phyloP scores from a whole-genome alignment of 1,140 invertebrate species.

The Oreohelix idahoensis region DNA sequence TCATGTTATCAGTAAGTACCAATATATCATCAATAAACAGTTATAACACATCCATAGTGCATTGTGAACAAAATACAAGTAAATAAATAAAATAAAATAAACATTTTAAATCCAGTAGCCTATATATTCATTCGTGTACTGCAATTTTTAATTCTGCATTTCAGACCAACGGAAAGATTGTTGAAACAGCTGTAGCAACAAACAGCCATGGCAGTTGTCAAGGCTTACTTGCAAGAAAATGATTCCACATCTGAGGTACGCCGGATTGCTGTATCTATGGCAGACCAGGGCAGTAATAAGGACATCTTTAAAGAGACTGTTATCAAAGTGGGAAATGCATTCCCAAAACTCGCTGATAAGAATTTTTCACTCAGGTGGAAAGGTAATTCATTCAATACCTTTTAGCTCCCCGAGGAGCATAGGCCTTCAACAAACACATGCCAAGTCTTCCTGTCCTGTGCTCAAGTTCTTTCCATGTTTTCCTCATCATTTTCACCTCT shows the following conservation, averaged over 20 bases:
- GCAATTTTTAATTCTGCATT: too few relatives aligned
- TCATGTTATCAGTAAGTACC: too few relatives aligned
- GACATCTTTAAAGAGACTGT: conserved; percentile 10
- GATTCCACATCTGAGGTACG: not conserved
- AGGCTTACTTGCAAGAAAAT: conserved; percentile 12
- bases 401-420: too few relatives aligned
- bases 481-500: too few relatives aligned
- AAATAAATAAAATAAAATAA: too few relatives aligned
- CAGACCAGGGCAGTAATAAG: not conserved
- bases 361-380: conserved; percentile 6
- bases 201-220: conserved; percentile 13
- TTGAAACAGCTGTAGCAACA: not conserved
- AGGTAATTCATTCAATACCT: conserved; percentile 13
- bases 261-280: not conserved
- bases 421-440: too few relatives aligned
- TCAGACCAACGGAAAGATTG: not conserved
- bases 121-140: not conserved
- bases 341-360: conserved; percentile 17
- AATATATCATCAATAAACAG: too few relatives aligned
- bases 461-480: too few relatives aligned
- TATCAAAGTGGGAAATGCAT: not conserved
- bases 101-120: too few relatives aligned
- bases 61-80: too few relatives aligned
- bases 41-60: too few relatives aligned
- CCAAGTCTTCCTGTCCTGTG: too few relatives aligned